Evolutionary conservation across 1,140 invertebrate genomes (phyloP).

Genomic region (Drosophila ambigua): DNA sequence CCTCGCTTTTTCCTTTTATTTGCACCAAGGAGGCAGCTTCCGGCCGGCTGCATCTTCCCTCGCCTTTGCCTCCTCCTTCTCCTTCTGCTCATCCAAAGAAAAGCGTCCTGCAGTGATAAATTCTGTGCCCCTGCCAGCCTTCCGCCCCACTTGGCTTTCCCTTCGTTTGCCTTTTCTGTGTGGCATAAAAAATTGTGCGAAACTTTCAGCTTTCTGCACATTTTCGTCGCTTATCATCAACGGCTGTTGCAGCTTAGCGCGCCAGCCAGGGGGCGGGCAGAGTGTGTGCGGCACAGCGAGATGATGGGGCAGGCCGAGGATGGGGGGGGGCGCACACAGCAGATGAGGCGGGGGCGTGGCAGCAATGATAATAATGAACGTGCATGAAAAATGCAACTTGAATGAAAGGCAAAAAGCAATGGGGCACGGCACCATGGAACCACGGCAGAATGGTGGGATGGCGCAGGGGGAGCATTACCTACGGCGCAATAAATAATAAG

Average conservation of each 20-base stretch:
- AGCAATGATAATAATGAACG: conserved; percentile 78
- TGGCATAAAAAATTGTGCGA: conserved; percentile 78
- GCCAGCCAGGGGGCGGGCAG: not conserved
- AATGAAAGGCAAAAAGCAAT: conserved; percentile 59
- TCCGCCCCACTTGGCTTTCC: not conserved
- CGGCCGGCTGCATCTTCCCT: conserved; percentile 26
- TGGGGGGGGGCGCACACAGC: not conserved
- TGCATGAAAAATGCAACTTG: conserved; percentile 80
- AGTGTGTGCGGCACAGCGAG: not conserved
- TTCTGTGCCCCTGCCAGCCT: conserved; percentile 27
- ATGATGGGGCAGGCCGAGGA: not conserved
- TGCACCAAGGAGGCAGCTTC: conserved; percentile 43
- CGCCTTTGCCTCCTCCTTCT: conserved; percentile 14
- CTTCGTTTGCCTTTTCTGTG: conserved; percentile 22
- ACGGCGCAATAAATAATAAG: conserved; percentile 81
- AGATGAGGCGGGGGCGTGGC: conserved; percentile 12
- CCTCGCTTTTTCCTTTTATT: conserved; percentile 60
- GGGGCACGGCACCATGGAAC: conserved; percentile 46
- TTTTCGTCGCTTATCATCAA: conserved; percentile 79
- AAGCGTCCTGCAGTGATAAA: conserved; percentile 68
- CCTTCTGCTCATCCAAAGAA: too few species aligned
- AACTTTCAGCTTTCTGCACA: conserved; percentile 81
- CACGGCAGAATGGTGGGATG: conserved; percentile 34
- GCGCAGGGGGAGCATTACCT: conserved; percentile 52
- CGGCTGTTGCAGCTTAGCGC: conserved; percentile 68